Evolutionary conservation across 2,888 invertebrate species (phyloP), one percentile per base, ranked within the genome.

Genomic region (Apoda limacodes): DNA sequence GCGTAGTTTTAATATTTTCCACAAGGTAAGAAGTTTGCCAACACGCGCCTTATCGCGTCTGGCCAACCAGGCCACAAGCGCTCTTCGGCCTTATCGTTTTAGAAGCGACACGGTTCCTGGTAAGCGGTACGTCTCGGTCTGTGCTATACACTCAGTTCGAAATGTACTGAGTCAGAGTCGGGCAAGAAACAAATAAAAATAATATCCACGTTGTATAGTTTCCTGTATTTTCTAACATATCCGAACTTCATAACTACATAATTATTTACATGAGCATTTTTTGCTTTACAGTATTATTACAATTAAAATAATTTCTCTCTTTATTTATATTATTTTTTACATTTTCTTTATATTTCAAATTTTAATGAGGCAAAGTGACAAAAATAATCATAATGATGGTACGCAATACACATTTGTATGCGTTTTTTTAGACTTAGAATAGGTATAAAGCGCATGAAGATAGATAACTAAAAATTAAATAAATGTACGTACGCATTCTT

Each of bases 241-340:
- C 68, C 70, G 63, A 72, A 61, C 64, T 70, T 74, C 69, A 71
- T 76, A 75, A 72, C 71, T 74, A 75, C 65, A 60, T 70, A 60
- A 63, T 59, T 76, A 78, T 80, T 67, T 80, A 78, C 78, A 80
- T 74, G 76, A 78, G 78, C 78, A 76, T 75, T 72, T n/a, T 61
- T 68, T 55, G 69, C 75, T 75, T 74, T 67, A 63, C 65, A 75
- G 72, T 75, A 67, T 60, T 66, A 66, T 69, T 70, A 75, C 70
- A 67, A 60, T 68, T 75, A 76, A 78, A 76, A 75, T 75, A 55
- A 59, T 66, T 71, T 75, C 65, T 74, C 70, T 75, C 67, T 70
- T 48, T 63, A 60, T 67, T 65, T 71, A 72, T 69, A 72, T 64
- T 70, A 69, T 71, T 66, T 74, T 75, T 62, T 70, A 69, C 70